phyloP scores from a whole-genome alignment of 2,113 vertebrate species.

The Indri indri region DNA sequence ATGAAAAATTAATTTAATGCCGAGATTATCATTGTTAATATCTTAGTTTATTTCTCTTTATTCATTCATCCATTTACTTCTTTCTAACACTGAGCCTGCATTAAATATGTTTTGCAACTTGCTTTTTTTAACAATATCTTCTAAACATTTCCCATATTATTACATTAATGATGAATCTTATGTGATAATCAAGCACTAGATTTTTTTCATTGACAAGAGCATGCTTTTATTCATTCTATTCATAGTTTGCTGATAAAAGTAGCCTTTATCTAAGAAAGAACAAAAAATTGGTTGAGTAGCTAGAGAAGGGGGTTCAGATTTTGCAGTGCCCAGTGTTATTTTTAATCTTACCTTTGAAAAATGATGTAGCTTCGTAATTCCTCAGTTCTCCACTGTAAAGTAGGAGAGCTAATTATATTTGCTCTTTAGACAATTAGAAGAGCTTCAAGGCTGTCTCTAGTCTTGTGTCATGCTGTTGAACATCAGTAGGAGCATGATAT shows the following conservation, averaged over 20 bases:
- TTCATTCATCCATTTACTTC: background rate
- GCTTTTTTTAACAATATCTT: background rate
- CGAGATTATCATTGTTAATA: background rate
- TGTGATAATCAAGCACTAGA: background rate
- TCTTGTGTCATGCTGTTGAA: background rate
- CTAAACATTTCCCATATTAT: background rate
- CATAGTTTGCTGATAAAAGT: slow-evolving; percentile 2
- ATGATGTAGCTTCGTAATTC: background rate
- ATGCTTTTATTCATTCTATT: background rate
- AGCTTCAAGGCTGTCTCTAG: background rate
- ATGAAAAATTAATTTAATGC: background rate
- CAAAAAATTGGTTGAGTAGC: background rate
- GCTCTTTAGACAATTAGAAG: background rate
- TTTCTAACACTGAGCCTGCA: background rate
- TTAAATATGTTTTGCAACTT: slow-evolving; percentile 32
- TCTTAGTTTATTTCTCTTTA: background rate
- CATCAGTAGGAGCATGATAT: background rate
- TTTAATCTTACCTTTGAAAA: slow-evolving; percentile 13
- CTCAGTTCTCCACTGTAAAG: background rate
- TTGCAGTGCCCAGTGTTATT: background rate
- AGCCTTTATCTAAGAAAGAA: slow-evolving; percentile 13
- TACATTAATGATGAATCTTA: slow-evolving; percentile 2
- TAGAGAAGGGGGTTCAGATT: background rate
- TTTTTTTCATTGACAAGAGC: background rate
- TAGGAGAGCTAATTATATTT: background rate